Conservation (phyloP, 2,888 invertebrate genomes). For the Papilio elwesi region DNA sequence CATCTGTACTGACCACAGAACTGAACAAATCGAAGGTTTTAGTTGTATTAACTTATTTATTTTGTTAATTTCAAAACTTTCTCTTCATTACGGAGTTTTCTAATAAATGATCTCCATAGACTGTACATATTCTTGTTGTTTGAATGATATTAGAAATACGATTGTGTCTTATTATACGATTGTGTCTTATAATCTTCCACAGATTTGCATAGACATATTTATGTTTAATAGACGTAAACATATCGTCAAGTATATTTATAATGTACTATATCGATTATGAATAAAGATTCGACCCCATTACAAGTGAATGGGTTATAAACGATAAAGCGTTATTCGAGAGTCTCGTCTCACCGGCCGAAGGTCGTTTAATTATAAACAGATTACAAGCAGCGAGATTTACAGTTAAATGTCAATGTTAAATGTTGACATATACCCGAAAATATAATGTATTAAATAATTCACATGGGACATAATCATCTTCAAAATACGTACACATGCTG, state of each 20-base stretch:
- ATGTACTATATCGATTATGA: conserved; percentile 17
- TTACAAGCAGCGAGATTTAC: conserved; percentile 9
- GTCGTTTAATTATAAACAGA: conserved; percentile 35
- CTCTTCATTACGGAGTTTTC: no score
- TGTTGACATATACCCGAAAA: conserved; percentile 22
- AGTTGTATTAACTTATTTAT: no score
- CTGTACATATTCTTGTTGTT: not conserved
- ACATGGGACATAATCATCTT: not conserved
- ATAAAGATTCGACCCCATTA: conserved; percentile 21
- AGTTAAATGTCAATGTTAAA: conserved; percentile 48
- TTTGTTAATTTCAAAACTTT: no score
- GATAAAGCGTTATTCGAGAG: conserved; percentile 17
- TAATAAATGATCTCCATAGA: no score
- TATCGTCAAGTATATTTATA: conserved; percentile 18
- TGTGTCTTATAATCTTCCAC: not conserved
- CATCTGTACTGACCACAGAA: no score
- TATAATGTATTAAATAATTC: not conserved
- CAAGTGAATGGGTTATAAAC: conserved; percentile 19
- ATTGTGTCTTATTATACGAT: not conserved
- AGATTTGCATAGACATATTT: not conserved
- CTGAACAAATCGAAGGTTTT: no score
- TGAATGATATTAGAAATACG: not conserved
- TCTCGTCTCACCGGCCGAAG: conserved; percentile 21
- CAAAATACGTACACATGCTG: conserved; percentile 41
- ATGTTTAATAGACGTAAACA: conserved; percentile 6